phyloP scores from a whole-genome alignment of 64 coral and sea anemone genomes.

The Porites lutea region DNA sequence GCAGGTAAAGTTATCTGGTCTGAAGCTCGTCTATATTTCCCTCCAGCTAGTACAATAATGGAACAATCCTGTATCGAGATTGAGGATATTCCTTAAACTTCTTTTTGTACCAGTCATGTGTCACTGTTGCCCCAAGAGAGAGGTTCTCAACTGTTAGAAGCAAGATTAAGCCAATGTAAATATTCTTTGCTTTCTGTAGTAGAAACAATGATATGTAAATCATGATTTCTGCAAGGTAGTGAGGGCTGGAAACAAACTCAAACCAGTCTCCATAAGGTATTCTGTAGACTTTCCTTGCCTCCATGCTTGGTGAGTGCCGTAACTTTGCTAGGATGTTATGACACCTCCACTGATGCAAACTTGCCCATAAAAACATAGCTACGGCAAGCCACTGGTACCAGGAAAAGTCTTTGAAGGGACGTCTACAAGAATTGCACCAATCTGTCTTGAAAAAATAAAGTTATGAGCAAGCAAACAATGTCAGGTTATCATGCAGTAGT shows the following conservation, averaged over 20 bases:
- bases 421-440: constrained; percentile 71
- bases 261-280: constrained; percentile 98
- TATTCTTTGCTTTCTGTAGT: constrained; percentile 72
- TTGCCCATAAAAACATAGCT: constrained; percentile 85
- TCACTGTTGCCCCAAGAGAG: constrained; percentile 73
- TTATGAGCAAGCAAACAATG: not conserved
- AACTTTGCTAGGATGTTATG: constrained; percentile 87
- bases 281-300: constrained; percentile 66
- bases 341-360: constrained; percentile 85
- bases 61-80: constrained; percentile 84
- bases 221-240: constrained; percentile 97
- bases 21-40: too few species aligned
- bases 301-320: constrained; percentile 23
- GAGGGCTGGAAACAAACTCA: constrained; percentile 88
- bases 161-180: constrained; percentile 77
- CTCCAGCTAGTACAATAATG: constrained; percentile 64
- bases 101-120: constrained; percentile 88
- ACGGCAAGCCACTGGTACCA: constrained; percentile 68
- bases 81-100: constrained; percentile 95
- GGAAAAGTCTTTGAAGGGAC: constrained; percentile 34
- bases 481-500: too few species aligned
- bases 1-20: too few species aligned
- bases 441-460: constrained; percentile 40
- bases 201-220: constrained; percentile 94
- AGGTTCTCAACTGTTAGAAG: constrained; percentile 88